Base-by-base conservation (phyloP, 2,888 invertebrate species). In the Yponomeuta sedellus region DNA sequence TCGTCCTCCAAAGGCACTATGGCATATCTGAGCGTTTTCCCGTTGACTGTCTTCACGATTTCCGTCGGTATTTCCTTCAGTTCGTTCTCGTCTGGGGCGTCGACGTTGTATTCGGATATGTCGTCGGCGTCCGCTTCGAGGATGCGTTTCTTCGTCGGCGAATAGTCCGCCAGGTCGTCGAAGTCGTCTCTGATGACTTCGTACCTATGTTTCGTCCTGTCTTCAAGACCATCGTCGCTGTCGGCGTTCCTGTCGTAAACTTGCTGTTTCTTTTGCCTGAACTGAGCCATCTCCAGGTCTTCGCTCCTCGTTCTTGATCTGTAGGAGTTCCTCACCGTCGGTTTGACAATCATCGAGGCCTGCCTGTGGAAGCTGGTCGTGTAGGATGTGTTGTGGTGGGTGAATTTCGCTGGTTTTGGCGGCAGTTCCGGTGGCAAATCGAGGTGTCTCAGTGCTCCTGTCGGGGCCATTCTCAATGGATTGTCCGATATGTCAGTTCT, bases 21-120 rank as follows among this genome's bases (percentile, higher is more conserved):
- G 0, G 94, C 94, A 72, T 94, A 94, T 69, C 93, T 87, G 8
- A 77, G 80, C 0, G 83, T 86, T 72, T 93, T 93, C 19, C 94
- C 94, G 16, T 94, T 94, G 0, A 93, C 92, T 52, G 94, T 94
- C 68, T 94, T 94, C 10, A 94, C 93, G 0, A 92, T 91, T 80
- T 92, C 91, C 0, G 89, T 85, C 0, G 82, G 94, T 85, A 86
- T 94, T 89, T 82, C 94, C 76, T 86, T 94, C 77, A 84, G 80
- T 86, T 88, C 92, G 66, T 85, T 82, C 58, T 86, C 93, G 78
- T 86, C 91, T 25, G 91, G 91, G 0, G 79, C 84, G 65, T 94
- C 93, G 0, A 94, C 92, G 68, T 93, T 92, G 44, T 92, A 91
- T 71, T 92, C 92, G 70, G 85, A 82, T 3, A 90, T 80, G 70